These are phyloP conservation scores for Andrena bucephala DNA, from an alignment of 2,888 invertebrate genomes.

Conservation along the genomic window DNA sequence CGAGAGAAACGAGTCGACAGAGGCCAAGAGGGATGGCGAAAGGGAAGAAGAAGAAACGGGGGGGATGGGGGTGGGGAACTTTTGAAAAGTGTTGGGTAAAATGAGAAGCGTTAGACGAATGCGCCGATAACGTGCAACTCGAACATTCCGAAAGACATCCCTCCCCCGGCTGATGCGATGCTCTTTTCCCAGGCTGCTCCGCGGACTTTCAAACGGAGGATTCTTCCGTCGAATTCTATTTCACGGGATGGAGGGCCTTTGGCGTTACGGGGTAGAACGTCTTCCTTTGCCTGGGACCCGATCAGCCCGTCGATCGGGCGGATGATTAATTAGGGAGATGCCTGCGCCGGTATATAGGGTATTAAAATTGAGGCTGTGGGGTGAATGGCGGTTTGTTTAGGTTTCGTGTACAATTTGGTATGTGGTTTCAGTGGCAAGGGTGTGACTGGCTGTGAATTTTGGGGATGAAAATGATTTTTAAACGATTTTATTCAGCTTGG, in stretches of 20 bases:
- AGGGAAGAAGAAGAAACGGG: neutral
- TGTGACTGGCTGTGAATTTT: neutral
- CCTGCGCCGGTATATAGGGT: neutral
- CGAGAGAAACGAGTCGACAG: slow-evolving; percentile 44
- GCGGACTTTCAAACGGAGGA: slow-evolving; percentile 52
- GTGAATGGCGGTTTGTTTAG: neutral
- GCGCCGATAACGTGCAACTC: slow-evolving; percentile 69
- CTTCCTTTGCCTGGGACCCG: slow-evolving; percentile 37
- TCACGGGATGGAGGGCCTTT: slow-evolving; percentile 43
- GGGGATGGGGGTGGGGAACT: slow-evolving; percentile 45
- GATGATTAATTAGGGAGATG: slow-evolving; percentile 35
- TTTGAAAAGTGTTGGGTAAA: slow-evolving; percentile 76
- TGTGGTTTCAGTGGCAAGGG: neutral
- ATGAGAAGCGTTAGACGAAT: slow-evolving; percentile 73
- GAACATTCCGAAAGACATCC: slow-evolving; percentile 68
- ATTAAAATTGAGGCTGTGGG: neutral
- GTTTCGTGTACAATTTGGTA: no score
- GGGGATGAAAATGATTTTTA: no score
- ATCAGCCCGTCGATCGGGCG: slow-evolving; percentile 26
- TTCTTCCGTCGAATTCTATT: slow-evolving; percentile 57
- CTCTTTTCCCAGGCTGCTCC: slow-evolving; percentile 54
- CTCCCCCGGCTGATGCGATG: slow-evolving; percentile 51
- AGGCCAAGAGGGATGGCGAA: slow-evolving; percentile 29
- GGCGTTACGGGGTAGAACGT: slow-evolving; percentile 15
- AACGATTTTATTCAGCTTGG: no score